These are phyloP conservation scores for Paralinhomoeus sp. DNA, from an alignment of 2,888 invertebrate species.

Conservation along the genomic window DNA sequence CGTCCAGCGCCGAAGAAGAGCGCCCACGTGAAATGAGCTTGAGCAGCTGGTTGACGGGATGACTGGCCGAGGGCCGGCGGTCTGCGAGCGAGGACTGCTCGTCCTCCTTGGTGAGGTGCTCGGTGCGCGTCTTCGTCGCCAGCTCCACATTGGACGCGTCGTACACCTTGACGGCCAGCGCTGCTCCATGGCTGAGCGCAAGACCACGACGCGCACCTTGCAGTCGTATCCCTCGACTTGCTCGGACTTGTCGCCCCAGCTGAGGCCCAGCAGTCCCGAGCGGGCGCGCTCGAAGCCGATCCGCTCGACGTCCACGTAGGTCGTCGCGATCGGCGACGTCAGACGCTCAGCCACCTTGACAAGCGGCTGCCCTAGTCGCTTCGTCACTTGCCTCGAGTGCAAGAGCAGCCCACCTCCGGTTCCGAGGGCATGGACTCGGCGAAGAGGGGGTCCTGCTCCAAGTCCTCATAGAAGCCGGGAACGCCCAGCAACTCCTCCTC, in stretches of 20 bases:
- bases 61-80: no score
- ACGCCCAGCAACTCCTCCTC: no score
- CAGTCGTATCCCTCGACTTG: conserved; percentile 63
- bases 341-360: conserved; percentile 36
- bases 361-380: no score
- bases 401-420: no score
- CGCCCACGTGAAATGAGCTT: no score
- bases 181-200: no score
- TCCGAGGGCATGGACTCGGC: no score
- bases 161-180: conserved; percentile 60
- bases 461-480: no score
- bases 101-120: conserved; percentile 60
- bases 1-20: no score
- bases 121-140: conserved; percentile 73
- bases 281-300: conserved; percentile 75
- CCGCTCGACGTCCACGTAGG: conserved; percentile 86
- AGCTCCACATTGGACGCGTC: conserved; percentile 87
- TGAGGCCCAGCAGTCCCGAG: conserved; percentile 8
- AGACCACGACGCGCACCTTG: conserved; percentile 41
- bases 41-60: no score
- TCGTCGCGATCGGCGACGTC: conserved; percentile 66
- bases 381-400: no score
- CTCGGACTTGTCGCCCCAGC: conserved; percentile 51
- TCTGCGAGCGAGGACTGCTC: conserved; percentile 27
- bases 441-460: no score